Evolutionary conservation across 2,888 invertebrate genomes (phyloP).

Genomic region (Drosophila limbata): DNA sequence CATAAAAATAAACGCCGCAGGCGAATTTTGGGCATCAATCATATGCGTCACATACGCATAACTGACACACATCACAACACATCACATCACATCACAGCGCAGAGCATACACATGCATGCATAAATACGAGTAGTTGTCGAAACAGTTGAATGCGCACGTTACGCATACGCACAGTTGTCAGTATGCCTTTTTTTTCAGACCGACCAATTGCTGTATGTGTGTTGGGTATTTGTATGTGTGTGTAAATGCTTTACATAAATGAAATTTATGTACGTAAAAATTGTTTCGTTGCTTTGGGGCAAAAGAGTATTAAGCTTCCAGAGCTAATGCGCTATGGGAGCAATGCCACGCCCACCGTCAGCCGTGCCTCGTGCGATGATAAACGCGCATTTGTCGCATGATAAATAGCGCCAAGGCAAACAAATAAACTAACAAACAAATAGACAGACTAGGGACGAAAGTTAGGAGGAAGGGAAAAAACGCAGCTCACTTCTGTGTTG

Average conservation of each 20-base stretch:
- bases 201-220: conserved; percentile 1
- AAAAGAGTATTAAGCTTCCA: conserved; percentile 59
- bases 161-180: conserved; percentile 66
- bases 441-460: conserved; percentile 24
- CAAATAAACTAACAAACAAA: conserved; percentile 58
- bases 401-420: conserved; percentile 70
- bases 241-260: conserved; percentile 77
- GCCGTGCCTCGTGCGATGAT: conserved; percentile 55
- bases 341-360: conserved; percentile 43
- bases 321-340: conserved; percentile 57
- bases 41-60: conserved; percentile 44
- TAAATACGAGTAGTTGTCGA: conserved; percentile 39
- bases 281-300: conserved; percentile 58
- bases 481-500: conserved; percentile 6
- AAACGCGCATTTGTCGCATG: conserved; percentile 80
- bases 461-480: background rate
- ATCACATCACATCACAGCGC: conserved; percentile 2
- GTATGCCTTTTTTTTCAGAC: conserved; percentile 44
- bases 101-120: conserved; percentile 31
- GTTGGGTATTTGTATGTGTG: conserved; percentile 36
- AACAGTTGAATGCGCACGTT: conserved; percentile 16
- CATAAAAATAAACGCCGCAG: conserved; percentile 64
- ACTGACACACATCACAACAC: conserved; percentile 13
- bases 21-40: conserved; percentile 62
- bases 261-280: conserved; percentile 73